Evolutionary conservation across 1,140 invertebrate species (phyloP).

Genomic region (Drosophila gunungcola): DNA sequence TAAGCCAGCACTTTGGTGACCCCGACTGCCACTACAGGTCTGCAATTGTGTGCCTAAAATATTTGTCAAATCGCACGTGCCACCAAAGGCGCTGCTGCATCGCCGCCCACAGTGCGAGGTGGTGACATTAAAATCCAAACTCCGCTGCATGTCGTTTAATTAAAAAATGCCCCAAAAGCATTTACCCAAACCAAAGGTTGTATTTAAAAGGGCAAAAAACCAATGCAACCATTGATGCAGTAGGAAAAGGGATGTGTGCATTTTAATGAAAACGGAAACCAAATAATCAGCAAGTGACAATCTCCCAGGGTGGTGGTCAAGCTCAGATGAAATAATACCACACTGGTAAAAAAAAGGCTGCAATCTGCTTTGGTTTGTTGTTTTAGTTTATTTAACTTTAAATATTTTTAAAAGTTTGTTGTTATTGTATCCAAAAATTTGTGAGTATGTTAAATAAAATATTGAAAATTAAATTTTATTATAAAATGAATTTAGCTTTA

Average conservation of each 20-base stretch:
- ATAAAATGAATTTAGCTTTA: too few relatives aligned
- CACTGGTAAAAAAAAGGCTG: not conserved
- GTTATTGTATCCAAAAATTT: too few relatives aligned
- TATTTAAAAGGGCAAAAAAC: conserved; percentile 27
- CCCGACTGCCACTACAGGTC: not conserved
- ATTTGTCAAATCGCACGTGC: conserved; percentile 77
- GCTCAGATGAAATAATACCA: conserved; percentile 44
- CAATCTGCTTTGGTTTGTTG: too few relatives aligned
- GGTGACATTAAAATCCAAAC: conserved; percentile 70
- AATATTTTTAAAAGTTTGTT: too few relatives aligned
- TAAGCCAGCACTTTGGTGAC: not conserved
- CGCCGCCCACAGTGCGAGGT: conserved; percentile 49
- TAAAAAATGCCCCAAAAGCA: conserved; percentile 84
- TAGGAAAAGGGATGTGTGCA: conserved; percentile 48
- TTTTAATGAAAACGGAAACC: conserved; percentile 82
- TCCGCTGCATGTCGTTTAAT: conserved; percentile 72
- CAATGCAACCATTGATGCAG: conserved; percentile 53
- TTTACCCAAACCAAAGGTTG: conserved; percentile 54
- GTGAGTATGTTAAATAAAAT: too few relatives aligned
- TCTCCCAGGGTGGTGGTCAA: conserved; percentile 68
- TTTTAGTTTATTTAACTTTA: too few relatives aligned
- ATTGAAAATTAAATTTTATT: too few relatives aligned
- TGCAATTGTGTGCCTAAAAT: conserved; percentile 67
- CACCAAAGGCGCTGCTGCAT: conserved; percentile 27
- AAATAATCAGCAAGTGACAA: conserved; percentile 78